These are phyloP conservation scores for Serilophus lunatus DNA, from an alignment of 2,113 vertebrate species.

Conservation along the genomic window DNA sequence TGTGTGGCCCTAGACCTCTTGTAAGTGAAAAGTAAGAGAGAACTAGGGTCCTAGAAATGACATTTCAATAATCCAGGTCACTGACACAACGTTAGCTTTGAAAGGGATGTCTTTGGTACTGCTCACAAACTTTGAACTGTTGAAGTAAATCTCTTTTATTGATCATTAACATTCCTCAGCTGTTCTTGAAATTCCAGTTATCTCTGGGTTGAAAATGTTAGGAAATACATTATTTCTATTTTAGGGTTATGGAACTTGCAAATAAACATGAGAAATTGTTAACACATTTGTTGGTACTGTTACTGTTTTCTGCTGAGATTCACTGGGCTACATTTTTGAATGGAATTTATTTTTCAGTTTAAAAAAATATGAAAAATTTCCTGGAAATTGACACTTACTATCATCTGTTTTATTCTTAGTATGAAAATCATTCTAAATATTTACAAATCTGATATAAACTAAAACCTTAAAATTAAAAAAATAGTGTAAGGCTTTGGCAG, in stretches of 20 bases:
- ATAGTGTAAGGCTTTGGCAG: background rate
- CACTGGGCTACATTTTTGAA: background rate
- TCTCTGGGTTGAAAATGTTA: background rate
- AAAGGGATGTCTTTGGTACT: background rate
- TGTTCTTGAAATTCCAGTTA: slow-evolving; percentile 49
- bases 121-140: background rate
- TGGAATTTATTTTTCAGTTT: background rate
- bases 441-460: background rate
- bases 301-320: background rate
- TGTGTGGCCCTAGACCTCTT: background rate
- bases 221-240: background rate
- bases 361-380: background rate
- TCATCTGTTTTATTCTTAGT: background rate
- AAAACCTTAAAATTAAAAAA: background rate
- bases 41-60: background rate
- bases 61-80: background rate
- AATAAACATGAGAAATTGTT: background rate
- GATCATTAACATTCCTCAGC: slow-evolving; percentile 48
- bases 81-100: background rate
- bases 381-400: background rate
- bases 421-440: background rate
- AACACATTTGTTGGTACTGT: background rate
- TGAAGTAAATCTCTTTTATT: slow-evolving; percentile 35
- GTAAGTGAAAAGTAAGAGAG: background rate
- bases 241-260: background rate